Evolutionary conservation across 1,140 invertebrate genomes (phyloP).

Genomic region (Hetaerina americana): DNA sequence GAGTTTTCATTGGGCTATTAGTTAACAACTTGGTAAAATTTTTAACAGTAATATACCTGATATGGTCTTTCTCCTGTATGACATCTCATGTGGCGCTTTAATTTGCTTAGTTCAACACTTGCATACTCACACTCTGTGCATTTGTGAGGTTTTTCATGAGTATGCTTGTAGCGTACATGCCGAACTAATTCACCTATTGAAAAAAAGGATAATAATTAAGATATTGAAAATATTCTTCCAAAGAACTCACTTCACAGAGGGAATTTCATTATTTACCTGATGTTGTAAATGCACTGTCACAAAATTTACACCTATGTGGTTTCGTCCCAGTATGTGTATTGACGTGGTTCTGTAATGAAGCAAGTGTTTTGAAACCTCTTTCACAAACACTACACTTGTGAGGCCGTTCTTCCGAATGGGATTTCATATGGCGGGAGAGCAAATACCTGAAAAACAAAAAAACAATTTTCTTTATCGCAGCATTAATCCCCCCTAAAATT

Average conservation of each 20-base stretch:
- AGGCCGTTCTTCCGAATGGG: constrained; percentile 86
- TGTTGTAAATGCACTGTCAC: constrained; percentile 87
- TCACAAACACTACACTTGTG: constrained; percentile 92
- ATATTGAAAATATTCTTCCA: constrained; percentile 11
- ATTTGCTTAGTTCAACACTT: constrained; percentile 49
- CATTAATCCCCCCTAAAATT: too few species aligned
- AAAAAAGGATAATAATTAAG: constrained; percentile 10
- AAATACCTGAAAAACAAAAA: constrained; percentile 46
- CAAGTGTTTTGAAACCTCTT: constrained; percentile 86
- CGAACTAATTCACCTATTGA: constrained; percentile 40
- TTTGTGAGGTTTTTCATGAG: constrained; percentile 52
- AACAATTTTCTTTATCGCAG: constrained; percentile 8
- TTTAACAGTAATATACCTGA: constrained; percentile 24
- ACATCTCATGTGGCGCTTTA: constrained; percentile 58
- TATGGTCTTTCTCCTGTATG: constrained; percentile 56
- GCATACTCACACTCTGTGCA: constrained; percentile 52
- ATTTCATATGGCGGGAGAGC: constrained; percentile 86
- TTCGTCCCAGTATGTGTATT: constrained; percentile 94
- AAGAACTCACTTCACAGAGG: constrained; percentile 50
- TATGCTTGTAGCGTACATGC: constrained; percentile 44
- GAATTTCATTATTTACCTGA: constrained; percentile 51
- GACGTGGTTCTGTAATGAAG: constrained; percentile 87
- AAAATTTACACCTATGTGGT: constrained; percentile 87
- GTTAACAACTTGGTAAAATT: too few species aligned
- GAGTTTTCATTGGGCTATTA: too few species aligned